phyloP scores from a whole-genome alignment of 2,888 invertebrate genomes.

The Drosophila trichaetosa region DNA sequence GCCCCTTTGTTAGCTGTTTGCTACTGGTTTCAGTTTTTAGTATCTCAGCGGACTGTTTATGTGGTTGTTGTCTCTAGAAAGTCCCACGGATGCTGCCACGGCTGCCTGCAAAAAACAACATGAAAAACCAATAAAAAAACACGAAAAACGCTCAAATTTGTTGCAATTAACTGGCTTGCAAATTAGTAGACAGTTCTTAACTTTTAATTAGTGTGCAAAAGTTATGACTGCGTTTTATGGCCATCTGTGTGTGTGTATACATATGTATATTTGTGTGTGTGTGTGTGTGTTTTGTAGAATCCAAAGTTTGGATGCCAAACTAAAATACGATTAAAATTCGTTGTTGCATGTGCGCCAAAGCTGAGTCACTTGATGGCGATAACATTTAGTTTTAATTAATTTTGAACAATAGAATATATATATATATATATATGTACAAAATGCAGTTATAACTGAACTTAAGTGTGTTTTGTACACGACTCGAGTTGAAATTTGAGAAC shows the following conservation, averaged over 20 bases:
- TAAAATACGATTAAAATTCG: slow-evolving; percentile 24
- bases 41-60: slow-evolving; percentile 24
- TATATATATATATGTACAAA: too few relatives aligned
- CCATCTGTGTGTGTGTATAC: neutral
- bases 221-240: slow-evolving; percentile 48
- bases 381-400: neutral
- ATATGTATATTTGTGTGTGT: neutral
- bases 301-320: slow-evolving; percentile 2
- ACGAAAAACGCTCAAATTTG: slow-evolving; percentile 38
- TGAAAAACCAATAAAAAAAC: slow-evolving; percentile 18
- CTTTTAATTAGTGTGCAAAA: slow-evolving; percentile 74
- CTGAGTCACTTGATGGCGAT: neutral
- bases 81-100: slow-evolving; percentile 43
- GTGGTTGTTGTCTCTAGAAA: slow-evolving; percentile 50
- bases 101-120: slow-evolving; percentile 49
- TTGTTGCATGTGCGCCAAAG: slow-evolving; percentile 3
- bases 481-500: neutral
- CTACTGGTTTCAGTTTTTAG: slow-evolving; percentile 7
- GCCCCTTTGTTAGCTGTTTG: neutral
- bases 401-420: neutral
- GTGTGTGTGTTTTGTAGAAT: neutral
- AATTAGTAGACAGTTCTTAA: slow-evolving; percentile 60
- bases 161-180: slow-evolving; percentile 63
- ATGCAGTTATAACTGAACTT: neutral
- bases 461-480: neutral